These are phyloP conservation scores for human DNA, from an alignment of 2,113 vertebrate species.

Conservation along the genomic window DNA sequence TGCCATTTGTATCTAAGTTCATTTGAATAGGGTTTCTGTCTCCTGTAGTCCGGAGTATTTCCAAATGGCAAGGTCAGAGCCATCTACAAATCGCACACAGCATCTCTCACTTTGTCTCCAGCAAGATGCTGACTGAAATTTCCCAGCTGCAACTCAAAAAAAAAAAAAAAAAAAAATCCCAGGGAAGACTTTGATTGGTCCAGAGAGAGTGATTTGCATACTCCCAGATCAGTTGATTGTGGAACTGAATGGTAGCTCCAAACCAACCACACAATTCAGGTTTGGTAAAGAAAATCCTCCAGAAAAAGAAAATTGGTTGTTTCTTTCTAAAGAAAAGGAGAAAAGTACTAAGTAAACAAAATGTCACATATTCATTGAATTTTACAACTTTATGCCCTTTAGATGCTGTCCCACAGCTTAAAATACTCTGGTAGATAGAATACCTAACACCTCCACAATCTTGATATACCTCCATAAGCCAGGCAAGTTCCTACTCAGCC, in stretches of 20 bases:
- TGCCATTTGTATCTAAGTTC: not conserved
- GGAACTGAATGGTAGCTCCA: not conserved
- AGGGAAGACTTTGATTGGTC: not conserved
- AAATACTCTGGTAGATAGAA: not conserved
- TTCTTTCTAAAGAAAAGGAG: not conserved
- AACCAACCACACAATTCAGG: not conserved
- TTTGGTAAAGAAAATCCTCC: not conserved
- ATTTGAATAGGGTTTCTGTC: not conserved
- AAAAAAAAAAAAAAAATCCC: not conserved
- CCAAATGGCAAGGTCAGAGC: not conserved
- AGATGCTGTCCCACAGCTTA: not conserved
- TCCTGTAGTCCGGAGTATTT: not conserved
- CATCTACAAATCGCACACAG: not conserved
- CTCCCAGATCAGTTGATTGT: not conserved
- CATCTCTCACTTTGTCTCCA: not conserved
- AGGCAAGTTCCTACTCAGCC: not conserved
- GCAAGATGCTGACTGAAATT: not conserved
- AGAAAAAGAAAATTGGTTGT: not conserved
- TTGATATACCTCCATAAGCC: not conserved
- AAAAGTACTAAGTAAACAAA: not conserved
- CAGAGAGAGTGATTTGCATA: not conserved
- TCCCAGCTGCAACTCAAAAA: not conserved
- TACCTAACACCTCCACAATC: not conserved
- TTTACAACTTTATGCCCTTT: not conserved
- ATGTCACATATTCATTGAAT: not conserved